A percentile compares a stretch with the other conserved stretches of the same genome.
phyloP scores from a whole-genome alignment of 2,797 vertebrate genomes.

The Margarornis squamiger region DNA sequence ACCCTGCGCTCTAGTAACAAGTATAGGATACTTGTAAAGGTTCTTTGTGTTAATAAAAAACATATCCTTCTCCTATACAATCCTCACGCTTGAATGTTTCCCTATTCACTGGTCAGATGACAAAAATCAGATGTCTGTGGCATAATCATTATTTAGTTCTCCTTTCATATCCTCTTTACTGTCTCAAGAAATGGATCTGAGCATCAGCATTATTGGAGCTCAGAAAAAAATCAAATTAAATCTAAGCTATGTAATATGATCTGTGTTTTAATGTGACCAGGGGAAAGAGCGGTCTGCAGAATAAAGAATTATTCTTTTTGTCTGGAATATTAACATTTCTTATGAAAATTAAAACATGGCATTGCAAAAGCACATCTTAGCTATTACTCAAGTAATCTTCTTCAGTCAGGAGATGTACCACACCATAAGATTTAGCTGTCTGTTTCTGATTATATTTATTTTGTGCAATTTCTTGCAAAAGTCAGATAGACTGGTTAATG shows the following conservation, averaged over 20 bases:
- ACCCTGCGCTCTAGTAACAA: not conserved
- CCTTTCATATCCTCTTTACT: slow-evolving; percentile 7
- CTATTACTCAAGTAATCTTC: not conserved
- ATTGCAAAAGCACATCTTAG: not conserved
- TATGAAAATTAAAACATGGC: not conserved
- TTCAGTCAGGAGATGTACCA: not conserved
- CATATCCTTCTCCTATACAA: not conserved
- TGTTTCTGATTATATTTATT: not conserved
- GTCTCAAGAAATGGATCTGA: not conserved
- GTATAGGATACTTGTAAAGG: not conserved
- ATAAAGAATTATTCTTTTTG: not conserved
- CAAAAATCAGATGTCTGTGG: not conserved
- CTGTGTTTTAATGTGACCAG: not conserved
- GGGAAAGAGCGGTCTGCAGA: not conserved
- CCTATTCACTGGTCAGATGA: not conserved
- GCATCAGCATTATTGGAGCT: not conserved
- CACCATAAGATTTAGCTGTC: not conserved
- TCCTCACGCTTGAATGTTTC: not conserved
- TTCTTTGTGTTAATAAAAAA: not conserved
- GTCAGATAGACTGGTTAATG: not conserved
- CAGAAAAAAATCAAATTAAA: not conserved
- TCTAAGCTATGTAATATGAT: not conserved
- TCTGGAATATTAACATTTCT: not conserved
- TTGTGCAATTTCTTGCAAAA: not conserved
- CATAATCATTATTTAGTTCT: not conserved